Evolutionary conservation across 1,140 invertebrate genomes (phyloP), one percentile per base, ranked within the genome.

Genomic region (Cecropterus lyciades): DNA sequence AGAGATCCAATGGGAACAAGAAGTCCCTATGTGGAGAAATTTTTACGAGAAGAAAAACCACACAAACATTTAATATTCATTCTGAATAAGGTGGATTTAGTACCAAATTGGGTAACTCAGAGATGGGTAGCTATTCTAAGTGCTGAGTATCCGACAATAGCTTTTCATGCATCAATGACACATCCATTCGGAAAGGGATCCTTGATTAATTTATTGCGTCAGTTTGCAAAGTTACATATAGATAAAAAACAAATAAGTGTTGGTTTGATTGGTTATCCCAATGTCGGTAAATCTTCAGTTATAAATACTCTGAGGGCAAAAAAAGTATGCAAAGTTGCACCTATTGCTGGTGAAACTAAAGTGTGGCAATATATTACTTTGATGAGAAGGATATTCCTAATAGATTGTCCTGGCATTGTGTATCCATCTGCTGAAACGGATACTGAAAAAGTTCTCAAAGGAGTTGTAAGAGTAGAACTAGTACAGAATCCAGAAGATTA

Each of bases 311-410:
- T 99, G 24, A 94, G 97, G 67, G 96, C 97, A 0, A 99, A 99
- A 82, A 99, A 99, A 91, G 98, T 99, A 1, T 99, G 99, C 87
- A 99, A 99, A 91, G 98, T 99, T 2, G 99, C 99, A 9, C 99
- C 99, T 6, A 98, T 99, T 81, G 98, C 99, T 70, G 99, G 99
- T 6, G 99, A 99, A 93, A 99, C 99, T 0, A 99, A 99, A 94
- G 97, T 98, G 0, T 99, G 99, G 99, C 99, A 99, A 85, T 99
- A 99, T 84, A 99, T 99, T 51, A 99, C 98, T 0, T 89, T 99
- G 17, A 99, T 99, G 99, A 95, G 96, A 72, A 94, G 97, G 72
- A 99, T 99, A 78, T 99, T 98, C 84, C 92, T 99, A 3, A 99
- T 99, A 72, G 99, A 99, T 94, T 99, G 99, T 93, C 99, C 99